These are phyloP conservation scores for Toxostoma redivivum DNA, from an alignment of 2,113 vertebrate species.

Conservation along the genomic window DNA sequence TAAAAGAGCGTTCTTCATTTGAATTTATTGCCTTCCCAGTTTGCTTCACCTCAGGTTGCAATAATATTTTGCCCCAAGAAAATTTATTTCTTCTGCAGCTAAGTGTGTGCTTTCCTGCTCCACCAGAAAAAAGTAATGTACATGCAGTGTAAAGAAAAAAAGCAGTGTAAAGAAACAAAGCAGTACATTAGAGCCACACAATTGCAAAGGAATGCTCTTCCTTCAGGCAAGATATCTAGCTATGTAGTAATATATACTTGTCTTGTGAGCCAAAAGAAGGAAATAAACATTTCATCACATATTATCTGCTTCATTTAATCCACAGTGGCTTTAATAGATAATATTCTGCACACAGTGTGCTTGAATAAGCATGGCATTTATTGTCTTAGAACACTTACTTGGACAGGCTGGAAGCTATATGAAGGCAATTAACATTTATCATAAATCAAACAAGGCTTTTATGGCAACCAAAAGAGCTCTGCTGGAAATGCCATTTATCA, in stretches of 20 bases:
- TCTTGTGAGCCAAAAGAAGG: constrained; percentile 30
- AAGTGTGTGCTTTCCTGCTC: neutral
- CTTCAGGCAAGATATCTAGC: neutral
- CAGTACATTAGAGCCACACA: neutral
- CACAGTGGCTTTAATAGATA: constrained; percentile 51
- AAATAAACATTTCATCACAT: constrained; percentile 63
- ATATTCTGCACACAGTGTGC: constrained; percentile 36
- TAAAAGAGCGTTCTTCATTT: neutral
- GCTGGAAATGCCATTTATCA: constrained; percentile 4
- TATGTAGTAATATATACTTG: constrained; percentile 5
- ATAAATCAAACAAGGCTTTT: constrained; percentile 62
- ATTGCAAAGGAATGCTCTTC: neutral
- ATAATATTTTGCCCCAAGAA: neutral
- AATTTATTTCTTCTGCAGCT: neutral
- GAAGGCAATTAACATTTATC: constrained; percentile 67
- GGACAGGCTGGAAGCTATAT: constrained; percentile 41
- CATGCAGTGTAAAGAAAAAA: neutral
- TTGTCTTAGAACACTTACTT: constrained; percentile 27
- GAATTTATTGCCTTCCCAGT: neutral
- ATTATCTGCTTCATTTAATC: constrained; percentile 68
- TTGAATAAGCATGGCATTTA: constrained; percentile 52
- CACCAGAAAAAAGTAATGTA: neutral
- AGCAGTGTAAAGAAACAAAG: neutral
- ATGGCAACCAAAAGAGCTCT: neutral
- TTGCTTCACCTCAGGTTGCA: neutral